Conservation (phyloP, 2,113 vertebrate genomes). For the Syrrhaptes paradoxus region DNA sequence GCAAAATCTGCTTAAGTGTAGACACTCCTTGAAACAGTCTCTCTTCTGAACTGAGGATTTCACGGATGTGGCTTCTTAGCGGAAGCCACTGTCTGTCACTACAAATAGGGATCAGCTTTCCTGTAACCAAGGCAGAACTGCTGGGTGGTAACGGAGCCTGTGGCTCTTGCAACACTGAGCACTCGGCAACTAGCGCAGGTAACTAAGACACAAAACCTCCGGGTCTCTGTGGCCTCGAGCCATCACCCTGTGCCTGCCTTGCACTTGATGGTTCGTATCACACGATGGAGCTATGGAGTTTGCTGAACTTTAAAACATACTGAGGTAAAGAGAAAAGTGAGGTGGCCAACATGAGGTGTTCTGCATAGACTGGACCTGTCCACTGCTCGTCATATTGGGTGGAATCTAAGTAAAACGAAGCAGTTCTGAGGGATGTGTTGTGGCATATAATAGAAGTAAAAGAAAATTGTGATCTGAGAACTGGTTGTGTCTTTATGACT, state of each 20-base stretch:
- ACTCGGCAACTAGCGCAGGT: not conserved
- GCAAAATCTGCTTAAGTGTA: not conserved
- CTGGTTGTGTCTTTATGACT: not conserved
- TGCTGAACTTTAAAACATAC: not conserved
- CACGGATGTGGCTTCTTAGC: fast-evolving
- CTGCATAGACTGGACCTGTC: not conserved
- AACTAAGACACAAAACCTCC: not conserved
- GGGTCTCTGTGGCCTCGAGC: not conserved
- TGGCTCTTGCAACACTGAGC: not conserved
- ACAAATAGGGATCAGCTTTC: too few species aligned
- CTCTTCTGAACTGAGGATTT: not conserved
- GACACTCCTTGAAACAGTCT: not conserved
- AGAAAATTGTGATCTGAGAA: not conserved
- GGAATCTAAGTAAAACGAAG: not conserved
- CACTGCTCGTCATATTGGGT: fast-evolving
- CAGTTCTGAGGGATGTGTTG: not conserved
- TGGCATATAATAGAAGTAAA: not conserved
- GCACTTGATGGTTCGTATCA: constrained; percentile 1
- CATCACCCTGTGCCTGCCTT: not conserved
- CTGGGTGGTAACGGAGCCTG: not conserved
- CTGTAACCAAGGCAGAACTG: not conserved
- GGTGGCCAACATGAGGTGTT: not conserved
- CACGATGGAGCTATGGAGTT: constrained; percentile 62
- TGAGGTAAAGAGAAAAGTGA: not conserved
- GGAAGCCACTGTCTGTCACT: not conserved